Percentiles rank a stretch among this genome's conserved stretches.
Evolutionary conservation across 2,113 vertebrate genomes (phyloP).

Genomic region (Paratilapia polleni): DNA sequence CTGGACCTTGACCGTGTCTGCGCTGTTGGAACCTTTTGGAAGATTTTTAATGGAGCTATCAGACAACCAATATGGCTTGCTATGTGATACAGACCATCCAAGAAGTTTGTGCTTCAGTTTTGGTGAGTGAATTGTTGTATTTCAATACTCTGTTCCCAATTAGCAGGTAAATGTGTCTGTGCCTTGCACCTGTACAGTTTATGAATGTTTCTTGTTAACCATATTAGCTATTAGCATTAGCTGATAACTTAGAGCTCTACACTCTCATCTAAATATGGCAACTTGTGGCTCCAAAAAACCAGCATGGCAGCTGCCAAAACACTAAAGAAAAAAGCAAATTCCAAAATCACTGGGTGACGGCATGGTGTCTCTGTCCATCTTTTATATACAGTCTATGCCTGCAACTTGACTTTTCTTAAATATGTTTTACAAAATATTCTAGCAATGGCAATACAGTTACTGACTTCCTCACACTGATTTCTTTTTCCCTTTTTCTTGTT

Average conservation of each 20-base stretch:
- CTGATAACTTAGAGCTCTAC: not conserved
- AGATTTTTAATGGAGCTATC: too few relatives aligned
- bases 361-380: not conserved
- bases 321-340: not conserved
- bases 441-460: not conserved
- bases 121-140: not conserved
- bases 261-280: not conserved
- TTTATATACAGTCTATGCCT: not conserved
- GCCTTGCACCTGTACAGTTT: not conserved
- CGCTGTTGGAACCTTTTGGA: too few relatives aligned
- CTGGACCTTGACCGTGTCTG: too few relatives aligned
- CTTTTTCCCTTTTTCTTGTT: not conserved
- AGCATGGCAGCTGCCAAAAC: not conserved
- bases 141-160: not conserved
- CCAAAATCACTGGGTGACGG: not conserved
- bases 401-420: not conserved
- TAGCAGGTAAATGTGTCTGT: not conserved
- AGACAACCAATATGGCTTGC: not conserved
- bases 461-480: not conserved
- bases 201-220: not conserved
- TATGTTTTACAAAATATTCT: constrained; percentile 2
- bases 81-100: too few relatives aligned
- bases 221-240: not conserved
- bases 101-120: not conserved
- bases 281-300: not conserved